phyloP scores from a whole-genome alignment of 2,797 vertebrate species.

The Nannoperca australis region DNA sequence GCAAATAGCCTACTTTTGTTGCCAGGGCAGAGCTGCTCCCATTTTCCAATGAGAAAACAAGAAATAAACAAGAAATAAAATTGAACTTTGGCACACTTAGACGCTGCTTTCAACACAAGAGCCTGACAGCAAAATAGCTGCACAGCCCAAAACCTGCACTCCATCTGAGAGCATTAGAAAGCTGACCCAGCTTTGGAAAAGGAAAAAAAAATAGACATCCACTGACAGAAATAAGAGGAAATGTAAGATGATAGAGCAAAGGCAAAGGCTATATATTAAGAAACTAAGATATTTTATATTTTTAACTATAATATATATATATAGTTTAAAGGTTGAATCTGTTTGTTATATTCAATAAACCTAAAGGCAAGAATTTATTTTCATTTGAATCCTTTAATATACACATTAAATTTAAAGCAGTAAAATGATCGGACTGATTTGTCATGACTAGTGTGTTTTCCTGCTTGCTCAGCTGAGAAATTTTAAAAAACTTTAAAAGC shows the following conservation, averaged over 20 bases:
- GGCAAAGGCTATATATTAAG: conserved; percentile 60
- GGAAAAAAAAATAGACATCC: conserved; percentile 80
- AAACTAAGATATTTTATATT: conserved; percentile 24
- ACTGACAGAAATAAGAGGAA: conserved; percentile 84
- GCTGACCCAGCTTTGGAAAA: conserved; percentile 84
- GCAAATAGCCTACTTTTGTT: conserved; percentile 98
- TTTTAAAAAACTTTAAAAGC: conserved; percentile 12
- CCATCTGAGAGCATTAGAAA: conserved; percentile 84
- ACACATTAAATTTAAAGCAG: conserved; percentile 3
- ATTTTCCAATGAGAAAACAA: conserved; percentile 99
- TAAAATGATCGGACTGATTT: conserved; percentile 14
- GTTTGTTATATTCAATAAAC: not conserved
- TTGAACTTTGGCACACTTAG: conserved; percentile 97
- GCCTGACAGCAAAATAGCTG: conserved; percentile 88
- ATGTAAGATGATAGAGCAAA: conserved; percentile 73
- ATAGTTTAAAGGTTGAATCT: too few species aligned
- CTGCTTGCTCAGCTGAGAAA: conserved; percentile 31
- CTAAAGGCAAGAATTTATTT: not conserved
- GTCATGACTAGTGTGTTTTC: conserved; percentile 23
- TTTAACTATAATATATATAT: not conserved
- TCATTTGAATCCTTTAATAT: not conserved
- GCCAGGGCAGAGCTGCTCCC: conserved; percentile 97
- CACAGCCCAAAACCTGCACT: conserved; percentile 86
- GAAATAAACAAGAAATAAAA: conserved; percentile 99
- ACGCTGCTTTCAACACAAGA: conserved; percentile 88